Evolutionary conservation across 2,888 invertebrate species (phyloP).

Genomic region (Melipona bicolor): DNA sequence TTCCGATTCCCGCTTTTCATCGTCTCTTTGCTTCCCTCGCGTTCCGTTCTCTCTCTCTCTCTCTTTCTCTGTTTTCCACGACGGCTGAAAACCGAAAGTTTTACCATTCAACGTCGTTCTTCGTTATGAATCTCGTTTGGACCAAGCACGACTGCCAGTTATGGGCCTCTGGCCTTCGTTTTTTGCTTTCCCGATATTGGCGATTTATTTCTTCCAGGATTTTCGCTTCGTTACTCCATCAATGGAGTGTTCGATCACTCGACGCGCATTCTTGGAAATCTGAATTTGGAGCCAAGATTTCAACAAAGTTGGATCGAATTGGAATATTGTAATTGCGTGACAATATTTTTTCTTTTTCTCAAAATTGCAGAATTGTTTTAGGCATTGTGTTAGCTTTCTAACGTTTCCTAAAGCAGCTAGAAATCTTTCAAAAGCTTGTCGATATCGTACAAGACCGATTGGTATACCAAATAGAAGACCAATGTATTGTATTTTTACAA

Average conservation of each 20-base stretch:
- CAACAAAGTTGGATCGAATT: not conserved
- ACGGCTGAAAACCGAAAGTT: not conserved
- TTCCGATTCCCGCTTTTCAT: not conserved
- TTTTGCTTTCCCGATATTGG: not conserved
- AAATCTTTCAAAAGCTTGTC: no score
- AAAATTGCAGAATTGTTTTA: not conserved
- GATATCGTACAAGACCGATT: no score
- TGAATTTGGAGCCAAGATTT: not conserved
- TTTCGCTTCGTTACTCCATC: not conserved
- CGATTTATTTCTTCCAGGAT: not conserved
- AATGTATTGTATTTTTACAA: no score
- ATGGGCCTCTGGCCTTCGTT: not conserved
- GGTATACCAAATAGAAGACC: no score
- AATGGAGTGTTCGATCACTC: not conserved
- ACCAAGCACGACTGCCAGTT: not conserved
- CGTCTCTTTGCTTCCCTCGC: not conserved
- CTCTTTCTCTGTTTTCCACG: not conserved
- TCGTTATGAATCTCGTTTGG: slow-evolving; percentile 24
- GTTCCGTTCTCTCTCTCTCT: not conserved
- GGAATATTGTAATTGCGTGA: not conserved
- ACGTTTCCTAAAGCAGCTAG: no score
- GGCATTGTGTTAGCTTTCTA: not conserved
- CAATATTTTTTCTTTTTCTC: not conserved
- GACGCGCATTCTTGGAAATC: not conserved
- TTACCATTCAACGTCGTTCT: slow-evolving; percentile 2